Evolutionary conservation across 2,113 vertebrate genomes (phyloP).

Genomic region (Oryzias curvinotus): DNA sequence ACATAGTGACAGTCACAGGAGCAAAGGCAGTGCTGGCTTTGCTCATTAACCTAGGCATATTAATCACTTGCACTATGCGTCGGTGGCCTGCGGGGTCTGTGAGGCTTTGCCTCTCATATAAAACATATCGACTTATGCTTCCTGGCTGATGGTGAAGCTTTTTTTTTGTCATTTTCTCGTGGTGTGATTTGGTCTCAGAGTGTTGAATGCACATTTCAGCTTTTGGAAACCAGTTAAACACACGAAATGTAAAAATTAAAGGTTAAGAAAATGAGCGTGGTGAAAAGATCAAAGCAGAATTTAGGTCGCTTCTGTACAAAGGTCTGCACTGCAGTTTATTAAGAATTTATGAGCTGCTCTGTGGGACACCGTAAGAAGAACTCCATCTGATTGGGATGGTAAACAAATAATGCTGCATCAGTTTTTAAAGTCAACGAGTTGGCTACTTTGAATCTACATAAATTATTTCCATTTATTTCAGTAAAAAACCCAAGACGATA

Average conservation of each 20-base stretch:
- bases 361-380: constrained; percentile 63
- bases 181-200: constrained; percentile 4
- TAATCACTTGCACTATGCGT: constrained; percentile 64
- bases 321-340: constrained; percentile 81
- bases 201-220: constrained; percentile 12
- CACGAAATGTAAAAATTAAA: constrained; percentile 72
- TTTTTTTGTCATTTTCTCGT: constrained; percentile 25
- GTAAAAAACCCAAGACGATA: too few relatives aligned
- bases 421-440: constrained; percentile 75
- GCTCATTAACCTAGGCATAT: constrained; percentile 74
- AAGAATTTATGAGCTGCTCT: constrained; percentile 77
- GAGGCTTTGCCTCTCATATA: constrained; percentile 61
- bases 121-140: constrained; percentile 71
- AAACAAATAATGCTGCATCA: constrained; percentile 75
- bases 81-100: constrained; percentile 48
- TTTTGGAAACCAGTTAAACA: constrained; percentile 54
- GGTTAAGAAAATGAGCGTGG: constrained; percentile 67
- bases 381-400: constrained; percentile 54
- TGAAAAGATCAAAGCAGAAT: constrained; percentile 69
- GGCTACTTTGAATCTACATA: constrained; percentile 50
- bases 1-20: constrained; percentile 50
- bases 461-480: constrained; percentile 46
- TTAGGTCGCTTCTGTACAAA: constrained; percentile 75
- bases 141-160: constrained; percentile 50
- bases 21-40: constrained; percentile 54